A percentile compares a stretch with the other conserved stretches of the same genome.
These are phyloP conservation scores for Ceyx erithaca DNA, from an alignment of 2,797 vertebrate genomes.

Conservation along the genomic window DNA sequence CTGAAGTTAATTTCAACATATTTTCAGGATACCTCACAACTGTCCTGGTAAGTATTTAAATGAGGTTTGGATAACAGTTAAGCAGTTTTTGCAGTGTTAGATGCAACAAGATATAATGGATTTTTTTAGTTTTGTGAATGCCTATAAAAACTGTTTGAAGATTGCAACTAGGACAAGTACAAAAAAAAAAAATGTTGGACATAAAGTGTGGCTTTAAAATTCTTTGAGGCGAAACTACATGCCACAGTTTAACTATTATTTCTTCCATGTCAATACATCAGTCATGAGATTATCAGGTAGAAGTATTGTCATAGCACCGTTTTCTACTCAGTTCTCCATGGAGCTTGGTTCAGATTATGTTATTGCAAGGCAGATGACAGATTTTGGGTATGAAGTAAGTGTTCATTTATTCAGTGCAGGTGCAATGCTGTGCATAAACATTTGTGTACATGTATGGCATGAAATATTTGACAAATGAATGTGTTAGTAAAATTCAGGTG, in stretches of 20 bases:
- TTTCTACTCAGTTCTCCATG: not conserved
- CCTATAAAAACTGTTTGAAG: accelerated
- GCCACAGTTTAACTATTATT: not conserved
- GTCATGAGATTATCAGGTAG: not conserved
- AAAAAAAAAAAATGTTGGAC: not conserved
- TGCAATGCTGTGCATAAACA: not conserved
- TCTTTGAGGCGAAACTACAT: not conserved
- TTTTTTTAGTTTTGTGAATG: not conserved
- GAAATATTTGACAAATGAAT: not conserved
- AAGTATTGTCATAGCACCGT: not conserved
- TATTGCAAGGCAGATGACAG: not conserved
- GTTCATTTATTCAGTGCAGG: not conserved
- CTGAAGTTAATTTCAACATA: not conserved
- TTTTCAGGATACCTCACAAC: not conserved
- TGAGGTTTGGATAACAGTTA: not conserved
- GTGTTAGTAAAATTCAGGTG: not conserved
- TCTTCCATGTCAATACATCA: not conserved
- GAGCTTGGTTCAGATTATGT: not conserved
- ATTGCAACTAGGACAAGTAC: not conserved
- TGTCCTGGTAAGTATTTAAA: not conserved
- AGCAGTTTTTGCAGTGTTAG: not conserved
- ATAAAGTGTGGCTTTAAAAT: not conserved
- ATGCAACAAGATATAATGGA: not conserved
- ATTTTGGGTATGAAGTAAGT: not conserved
- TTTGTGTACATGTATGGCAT: not conserved